Evolutionary conservation across 2,797 vertebrate genomes (phyloP).

Genomic region (Spinus olivaceus): DNA sequence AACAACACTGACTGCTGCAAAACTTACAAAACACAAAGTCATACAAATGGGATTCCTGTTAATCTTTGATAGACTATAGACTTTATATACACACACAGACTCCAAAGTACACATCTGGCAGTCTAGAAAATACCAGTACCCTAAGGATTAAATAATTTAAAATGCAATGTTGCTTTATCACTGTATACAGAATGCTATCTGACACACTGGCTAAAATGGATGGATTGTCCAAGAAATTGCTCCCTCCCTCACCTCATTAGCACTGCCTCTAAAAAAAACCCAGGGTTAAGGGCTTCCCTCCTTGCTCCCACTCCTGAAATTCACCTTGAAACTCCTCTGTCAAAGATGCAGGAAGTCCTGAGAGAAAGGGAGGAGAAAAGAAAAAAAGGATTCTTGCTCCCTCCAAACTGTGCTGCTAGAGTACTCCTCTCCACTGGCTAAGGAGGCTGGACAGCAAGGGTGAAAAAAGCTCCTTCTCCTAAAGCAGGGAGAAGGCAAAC

Average conservation of each 20-base stretch:
- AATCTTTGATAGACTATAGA: conserved; percentile 28
- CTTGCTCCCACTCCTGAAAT: background rate
- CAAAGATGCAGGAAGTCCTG: background rate
- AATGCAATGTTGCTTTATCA: background rate
- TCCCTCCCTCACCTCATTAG: background rate
- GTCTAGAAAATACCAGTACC: conserved; percentile 31
- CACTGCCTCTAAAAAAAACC: background rate
- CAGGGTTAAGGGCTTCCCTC: background rate
- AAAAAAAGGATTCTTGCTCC: background rate
- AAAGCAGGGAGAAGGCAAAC: background rate
- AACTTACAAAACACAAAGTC: conserved; percentile 42
- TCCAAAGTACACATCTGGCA: conserved; percentile 19
- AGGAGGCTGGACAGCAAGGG: background rate
- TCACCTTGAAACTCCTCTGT: background rate
- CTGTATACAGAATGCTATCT: background rate
- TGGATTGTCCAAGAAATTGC: background rate
- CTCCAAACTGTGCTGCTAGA: background rate
- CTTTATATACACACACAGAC: conserved; percentile 38
- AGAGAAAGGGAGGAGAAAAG: background rate
- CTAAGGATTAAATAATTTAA: conserved; percentile 61
- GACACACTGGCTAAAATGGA: conserved; percentile 5
- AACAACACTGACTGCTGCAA: conserved; percentile 19
- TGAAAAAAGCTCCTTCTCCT: background rate
- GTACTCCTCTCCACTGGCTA: background rate
- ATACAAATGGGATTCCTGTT: conserved; percentile 7